phyloP scores from a whole-genome alignment of 35 echinoderm and acorn worm species.

The Anneissia japonica region DNA sequence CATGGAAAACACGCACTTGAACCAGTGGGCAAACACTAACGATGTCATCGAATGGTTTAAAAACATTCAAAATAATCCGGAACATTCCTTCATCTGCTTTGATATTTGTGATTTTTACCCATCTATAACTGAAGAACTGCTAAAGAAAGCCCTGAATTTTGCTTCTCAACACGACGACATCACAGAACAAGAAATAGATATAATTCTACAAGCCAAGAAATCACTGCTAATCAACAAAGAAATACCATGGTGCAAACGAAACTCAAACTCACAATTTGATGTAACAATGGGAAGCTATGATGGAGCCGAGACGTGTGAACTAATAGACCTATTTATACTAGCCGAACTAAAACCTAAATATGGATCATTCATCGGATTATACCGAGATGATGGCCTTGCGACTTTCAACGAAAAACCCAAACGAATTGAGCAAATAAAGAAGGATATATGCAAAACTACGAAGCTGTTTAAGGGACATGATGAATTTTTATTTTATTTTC shows the following conservation, averaged over 20 bases:
- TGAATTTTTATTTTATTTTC: too few relatives aligned
- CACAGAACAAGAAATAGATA: background rate
- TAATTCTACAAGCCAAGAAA: background rate
- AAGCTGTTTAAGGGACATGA: too few relatives aligned
- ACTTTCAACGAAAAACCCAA: background rate
- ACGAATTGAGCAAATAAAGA: background rate
- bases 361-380: background rate
- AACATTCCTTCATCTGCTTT: background rate
- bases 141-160: background rate
- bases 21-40: background rate
- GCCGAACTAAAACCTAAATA: background rate
- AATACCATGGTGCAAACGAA: background rate
- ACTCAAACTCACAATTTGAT: background rate
- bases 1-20: background rate
- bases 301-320: conserved; percentile 14
- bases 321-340: background rate
- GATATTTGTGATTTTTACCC: background rate
- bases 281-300: conserved; percentile 4
- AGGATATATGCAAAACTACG: background rate
- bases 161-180: background rate
- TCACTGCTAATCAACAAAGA: background rate
- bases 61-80: background rate
- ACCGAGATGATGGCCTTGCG: background rate
- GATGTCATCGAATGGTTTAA: background rate
- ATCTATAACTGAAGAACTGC: background rate